phyloP scores from a whole-genome alignment of 2,888 invertebrate species.

The Carabus problematicus region DNA sequence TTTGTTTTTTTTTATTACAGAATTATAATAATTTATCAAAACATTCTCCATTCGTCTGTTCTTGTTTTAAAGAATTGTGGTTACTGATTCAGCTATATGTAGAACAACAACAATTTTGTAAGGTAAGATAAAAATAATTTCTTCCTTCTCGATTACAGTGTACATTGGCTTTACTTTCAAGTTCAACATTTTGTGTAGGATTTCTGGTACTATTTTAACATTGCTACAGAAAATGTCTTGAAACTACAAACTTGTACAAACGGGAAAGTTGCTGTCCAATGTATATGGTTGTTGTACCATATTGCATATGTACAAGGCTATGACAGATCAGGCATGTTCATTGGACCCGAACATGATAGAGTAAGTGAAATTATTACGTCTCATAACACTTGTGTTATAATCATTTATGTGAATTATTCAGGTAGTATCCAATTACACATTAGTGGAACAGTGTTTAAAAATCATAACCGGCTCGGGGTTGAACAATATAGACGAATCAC shows the following conservation, averaged over 20 bases:
- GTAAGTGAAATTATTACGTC: constrained; percentile 11
- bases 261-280: constrained; percentile 17
- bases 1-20: constrained; percentile 15
- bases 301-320: constrained; percentile 29
- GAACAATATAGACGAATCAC: constrained; percentile 44
- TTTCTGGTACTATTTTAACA: constrained; percentile 38
- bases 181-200: constrained; percentile 13
- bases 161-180: not conserved
- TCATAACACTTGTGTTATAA: constrained; percentile 5
- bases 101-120: constrained; percentile 25
- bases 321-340: constrained; percentile 12
- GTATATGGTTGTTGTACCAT: constrained; percentile 29
- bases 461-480: constrained; percentile 45
- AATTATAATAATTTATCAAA: constrained; percentile 15
- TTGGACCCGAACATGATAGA: constrained; percentile 21
- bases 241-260: constrained; percentile 13
- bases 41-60: constrained; percentile 26
- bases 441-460: constrained; percentile 52
- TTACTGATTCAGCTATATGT: constrained; percentile 26
- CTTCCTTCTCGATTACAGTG: not conserved
- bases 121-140: constrained; percentile 5
- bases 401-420: constrained; percentile 11
- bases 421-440: constrained; percentile 49
- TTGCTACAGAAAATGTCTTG: constrained; percentile 8
- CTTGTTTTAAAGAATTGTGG: constrained; percentile 36